phyloP scores from a whole-genome alignment of 2,888 invertebrate genomes.

The Apodemia duryi region DNA sequence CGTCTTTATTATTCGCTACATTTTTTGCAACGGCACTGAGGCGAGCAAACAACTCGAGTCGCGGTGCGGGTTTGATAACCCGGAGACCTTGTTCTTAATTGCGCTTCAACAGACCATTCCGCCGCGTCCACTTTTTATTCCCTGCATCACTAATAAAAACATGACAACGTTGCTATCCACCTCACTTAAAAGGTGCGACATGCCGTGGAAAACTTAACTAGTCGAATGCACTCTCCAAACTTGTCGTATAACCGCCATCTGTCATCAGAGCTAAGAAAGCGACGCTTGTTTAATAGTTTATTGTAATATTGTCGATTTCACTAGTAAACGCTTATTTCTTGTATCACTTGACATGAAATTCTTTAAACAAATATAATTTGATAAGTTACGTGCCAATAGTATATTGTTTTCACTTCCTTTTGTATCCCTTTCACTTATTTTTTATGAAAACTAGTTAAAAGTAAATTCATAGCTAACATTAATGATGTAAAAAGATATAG shows the following conservation, averaged over 20 bases:
- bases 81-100: conserved; percentile 79
- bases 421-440: too few species aligned
- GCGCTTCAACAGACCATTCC: conserved; percentile 75
- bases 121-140: conserved; percentile 75
- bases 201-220: conserved; percentile 49
- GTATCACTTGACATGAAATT: conserved; percentile 28
- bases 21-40: conserved; percentile 70
- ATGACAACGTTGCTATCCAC: conserved; percentile 60
- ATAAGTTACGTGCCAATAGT: too few species aligned
- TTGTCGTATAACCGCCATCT: conserved; percentile 53
- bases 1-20: conserved; percentile 72
- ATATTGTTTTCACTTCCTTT: too few species aligned
- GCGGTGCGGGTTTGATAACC: conserved; percentile 77
- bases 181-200: conserved; percentile 56
- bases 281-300: conserved; percentile 28
- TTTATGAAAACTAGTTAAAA: too few species aligned
- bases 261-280: conserved; percentile 61
- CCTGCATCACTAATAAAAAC: conserved; percentile 77
- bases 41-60: conserved; percentile 46
- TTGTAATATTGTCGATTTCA: conserved; percentile 47
- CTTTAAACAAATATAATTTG: too few species aligned
- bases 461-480: too few species aligned
- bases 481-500: too few species aligned
- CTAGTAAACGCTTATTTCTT: conserved; percentile 47
- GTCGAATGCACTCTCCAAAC: conserved; percentile 46